phyloP scores from a whole-genome alignment of 2,113 vertebrate species.

The Tapirus terrestris region DNA sequence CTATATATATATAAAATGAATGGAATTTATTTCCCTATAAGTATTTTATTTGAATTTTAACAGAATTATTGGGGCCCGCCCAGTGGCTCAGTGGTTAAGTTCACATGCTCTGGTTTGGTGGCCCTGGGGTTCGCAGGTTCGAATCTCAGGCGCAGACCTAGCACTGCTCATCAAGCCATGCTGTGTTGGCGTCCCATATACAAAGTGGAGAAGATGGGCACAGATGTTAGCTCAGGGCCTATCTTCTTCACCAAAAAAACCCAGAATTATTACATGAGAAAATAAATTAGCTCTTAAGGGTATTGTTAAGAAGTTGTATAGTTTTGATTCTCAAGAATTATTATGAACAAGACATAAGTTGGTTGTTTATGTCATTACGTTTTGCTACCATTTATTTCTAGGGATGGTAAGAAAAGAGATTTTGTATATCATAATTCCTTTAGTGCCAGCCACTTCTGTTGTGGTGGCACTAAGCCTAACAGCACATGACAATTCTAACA shows the following conservation, averaged over 20 bases:
- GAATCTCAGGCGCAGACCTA: too few relatives aligned
- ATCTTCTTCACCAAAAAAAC: too few relatives aligned
- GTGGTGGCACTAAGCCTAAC: neutral
- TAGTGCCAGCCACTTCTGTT: neutral
- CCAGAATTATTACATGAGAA: neutral
- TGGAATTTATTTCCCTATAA: neutral
- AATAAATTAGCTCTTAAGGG: neutral
- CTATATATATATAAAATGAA: neutral
- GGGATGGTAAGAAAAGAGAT: conserved; percentile 19
- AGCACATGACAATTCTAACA: neutral
- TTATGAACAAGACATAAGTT: neutral
- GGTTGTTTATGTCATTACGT: neutral
- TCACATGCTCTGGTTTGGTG: too few relatives aligned
- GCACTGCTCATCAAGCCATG: too few relatives aligned
- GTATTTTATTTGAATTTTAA: conserved; percentile 7
- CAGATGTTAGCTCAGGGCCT: too few relatives aligned
- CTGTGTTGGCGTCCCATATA: too few relatives aligned
- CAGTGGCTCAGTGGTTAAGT: too few relatives aligned
- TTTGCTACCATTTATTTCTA: conserved; percentile 36
- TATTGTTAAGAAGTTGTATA: neutral
- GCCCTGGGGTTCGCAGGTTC: too few relatives aligned
- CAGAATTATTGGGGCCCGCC: neutral
- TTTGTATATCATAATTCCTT: conserved; percentile 42
- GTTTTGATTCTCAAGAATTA: conserved; percentile 4
- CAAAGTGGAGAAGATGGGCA: too few relatives aligned